Evolutionary conservation across 2,113 vertebrate genomes (phyloP), one percentile per base, ranked within the genome.

Genomic region (Urocitellus parryii): DNA sequence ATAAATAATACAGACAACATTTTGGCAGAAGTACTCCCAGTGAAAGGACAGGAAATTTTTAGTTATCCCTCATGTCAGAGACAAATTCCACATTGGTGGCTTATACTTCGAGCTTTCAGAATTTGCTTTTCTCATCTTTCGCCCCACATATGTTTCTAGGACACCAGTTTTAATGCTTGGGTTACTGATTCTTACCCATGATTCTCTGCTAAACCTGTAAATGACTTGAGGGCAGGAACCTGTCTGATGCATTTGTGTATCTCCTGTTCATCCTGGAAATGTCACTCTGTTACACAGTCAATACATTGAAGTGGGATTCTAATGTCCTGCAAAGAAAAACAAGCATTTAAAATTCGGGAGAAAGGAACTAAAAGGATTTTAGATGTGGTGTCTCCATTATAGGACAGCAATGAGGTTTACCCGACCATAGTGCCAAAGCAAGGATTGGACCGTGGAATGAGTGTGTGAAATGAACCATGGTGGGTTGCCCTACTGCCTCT

Each of bases 21-120:
- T 95, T 96, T 80, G 45, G 51, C 74, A 96, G 68, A 93, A 97
- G 93, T 85, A 79, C 34, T 95, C 25, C 25, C 42, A 87, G 32
- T 7, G 84, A 78, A 86, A 12, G 48, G 13, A 29, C 3, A 51
- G 85, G 51, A 88, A 80, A 72, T 61, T 79, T 95, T 76, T 72
- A 67, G 42, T 81, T 51, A 96, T 90, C 58, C 67, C 37, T 84
- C 22, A 61, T 83, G 32, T 86, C 61, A 90, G 51, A 22, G 48
- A 48, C 16, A 67, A 27, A 72, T 68, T 87, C 16, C 9, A 90
- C 2, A 4, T 72, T 48, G 70, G 51, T 87, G 58, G 27, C 76
- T 95, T 95, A 6, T 22, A 39, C 48, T 96, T 78, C 67, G 45
- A 17, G 12, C 72, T 76, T 65, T 82, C 34, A 73, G 45, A 89